Evolutionary conservation across 2,888 invertebrate genomes (phyloP).

Genomic region (Heteromurus nitidus): DNA sequence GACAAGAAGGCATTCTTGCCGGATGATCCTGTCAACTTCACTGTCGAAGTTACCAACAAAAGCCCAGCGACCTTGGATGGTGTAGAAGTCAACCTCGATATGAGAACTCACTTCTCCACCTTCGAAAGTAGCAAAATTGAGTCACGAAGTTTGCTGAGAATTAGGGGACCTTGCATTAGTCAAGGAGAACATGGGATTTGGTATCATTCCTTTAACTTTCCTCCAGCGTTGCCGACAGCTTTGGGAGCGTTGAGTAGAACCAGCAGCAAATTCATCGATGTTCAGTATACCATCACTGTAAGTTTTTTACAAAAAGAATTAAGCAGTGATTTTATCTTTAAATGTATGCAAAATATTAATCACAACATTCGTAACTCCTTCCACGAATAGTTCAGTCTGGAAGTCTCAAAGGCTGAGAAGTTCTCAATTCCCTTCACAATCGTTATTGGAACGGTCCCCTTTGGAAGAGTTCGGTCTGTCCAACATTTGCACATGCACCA

Average conservation of each 20-base stretch:
- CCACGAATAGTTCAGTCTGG: conserved; percentile 38
- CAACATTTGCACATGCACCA: not conserved
- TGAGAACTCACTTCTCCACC: conserved; percentile 46
- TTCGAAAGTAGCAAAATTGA: conserved; percentile 44
- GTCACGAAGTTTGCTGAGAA: conserved; percentile 26
- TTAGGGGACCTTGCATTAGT: conserved; percentile 34
- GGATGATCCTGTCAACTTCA: conserved; percentile 29
- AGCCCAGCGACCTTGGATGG: conserved; percentile 37
- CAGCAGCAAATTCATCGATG: conserved; percentile 42
- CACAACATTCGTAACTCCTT: too few relatives aligned
- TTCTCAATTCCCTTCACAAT: conserved; percentile 37
- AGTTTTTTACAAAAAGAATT: too few relatives aligned
- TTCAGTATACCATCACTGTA: conserved; percentile 39
- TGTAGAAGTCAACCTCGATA: conserved; percentile 40
- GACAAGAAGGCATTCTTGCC: conserved; percentile 50
- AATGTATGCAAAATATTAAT: too few relatives aligned
- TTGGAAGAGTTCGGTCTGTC: too few relatives aligned
- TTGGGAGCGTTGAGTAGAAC: conserved; percentile 32
- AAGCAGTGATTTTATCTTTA: not conserved
- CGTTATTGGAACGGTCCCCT: conserved; percentile 52
- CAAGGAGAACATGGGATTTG: conserved; percentile 46
- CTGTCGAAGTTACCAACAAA: conserved; percentile 48
- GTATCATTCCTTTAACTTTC: conserved; percentile 49
- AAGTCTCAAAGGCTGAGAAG: conserved; percentile 40
- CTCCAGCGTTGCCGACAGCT: conserved; percentile 27